These are phyloP conservation scores for Elymnias hypermnestra DNA, from an alignment of 1,140 invertebrate genomes.

Conservation along the genomic window DNA sequence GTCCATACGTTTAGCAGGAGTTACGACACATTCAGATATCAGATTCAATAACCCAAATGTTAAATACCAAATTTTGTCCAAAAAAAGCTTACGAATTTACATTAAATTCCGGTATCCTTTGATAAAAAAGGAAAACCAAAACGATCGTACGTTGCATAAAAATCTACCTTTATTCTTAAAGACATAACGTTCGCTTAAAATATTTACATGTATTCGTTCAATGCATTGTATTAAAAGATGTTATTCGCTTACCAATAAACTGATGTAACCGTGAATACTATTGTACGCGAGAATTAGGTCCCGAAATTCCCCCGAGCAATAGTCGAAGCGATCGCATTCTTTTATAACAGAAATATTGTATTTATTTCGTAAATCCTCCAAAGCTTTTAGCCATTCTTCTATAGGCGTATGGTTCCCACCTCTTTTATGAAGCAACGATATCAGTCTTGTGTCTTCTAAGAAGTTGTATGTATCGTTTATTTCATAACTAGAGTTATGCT, in stretches of 20 bases:
- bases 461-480: constrained; percentile 34
- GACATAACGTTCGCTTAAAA: too few relatives aligned
- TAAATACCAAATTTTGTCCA: too few relatives aligned
- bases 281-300: constrained; percentile 61
- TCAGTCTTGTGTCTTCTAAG: constrained; percentile 46
- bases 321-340: constrained; percentile 52
- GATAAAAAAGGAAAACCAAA: too few relatives aligned
- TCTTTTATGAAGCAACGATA: constrained; percentile 47
- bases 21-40: too few relatives aligned
- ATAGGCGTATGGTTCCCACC: constrained; percentile 45
- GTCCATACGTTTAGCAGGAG: too few relatives aligned
- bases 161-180: too few relatives aligned
- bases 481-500: constrained; percentile 23
- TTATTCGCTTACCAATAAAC: constrained; percentile 48
- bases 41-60: too few relatives aligned
- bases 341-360: constrained; percentile 55
- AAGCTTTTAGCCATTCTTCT: constrained; percentile 39
- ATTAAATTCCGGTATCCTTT: too few relatives aligned
- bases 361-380: constrained; percentile 48
- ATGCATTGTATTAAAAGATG: not conserved
- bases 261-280: constrained; percentile 62
- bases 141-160: too few relatives aligned
- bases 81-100: too few relatives aligned
- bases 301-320: constrained; percentile 55
- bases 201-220: too few relatives aligned